Conservation (phyloP, 1,140 invertebrate genomes). For the Arion vulgaris region DNA sequence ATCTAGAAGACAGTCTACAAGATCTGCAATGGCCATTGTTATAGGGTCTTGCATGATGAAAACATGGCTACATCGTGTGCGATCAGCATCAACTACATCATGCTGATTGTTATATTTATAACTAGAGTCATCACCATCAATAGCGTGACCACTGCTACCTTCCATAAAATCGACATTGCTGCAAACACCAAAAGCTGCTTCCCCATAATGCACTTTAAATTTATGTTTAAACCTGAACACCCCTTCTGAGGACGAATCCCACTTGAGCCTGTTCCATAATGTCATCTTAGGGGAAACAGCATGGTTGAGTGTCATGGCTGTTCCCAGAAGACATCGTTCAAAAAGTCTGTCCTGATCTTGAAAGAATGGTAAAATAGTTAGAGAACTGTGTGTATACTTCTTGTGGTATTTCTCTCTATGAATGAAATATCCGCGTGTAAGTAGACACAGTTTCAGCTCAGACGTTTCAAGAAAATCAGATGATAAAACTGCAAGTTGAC, state of each 20-base stretch:
- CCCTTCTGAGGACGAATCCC: conserved; percentile 3
- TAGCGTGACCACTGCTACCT: not conserved
- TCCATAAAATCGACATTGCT: not conserved
- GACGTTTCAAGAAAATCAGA: no score
- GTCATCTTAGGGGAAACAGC: conserved; percentile 25
- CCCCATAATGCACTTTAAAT: conserved; percentile 20
- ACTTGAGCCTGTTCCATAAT: not conserved
- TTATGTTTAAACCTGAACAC: conserved; percentile 15
- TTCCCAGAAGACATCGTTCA: not conserved
- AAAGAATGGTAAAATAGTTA: not conserved
- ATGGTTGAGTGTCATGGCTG: not conserved
- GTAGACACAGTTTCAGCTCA: conserved; percentile 1
- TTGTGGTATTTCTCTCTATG: conserved; percentile 7
- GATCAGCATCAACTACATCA: not conserved
- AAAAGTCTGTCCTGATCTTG: conserved; percentile 2
- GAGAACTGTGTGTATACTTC: conserved; percentile 5
- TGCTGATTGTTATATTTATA: no score
- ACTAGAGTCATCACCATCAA: no score
- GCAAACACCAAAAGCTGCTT: not conserved
- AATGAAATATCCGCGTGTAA: conserved; percentile 7
- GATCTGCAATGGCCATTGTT: conserved; percentile 3
- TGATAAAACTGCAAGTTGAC: not conserved
- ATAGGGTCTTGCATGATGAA: conserved; percentile 19
- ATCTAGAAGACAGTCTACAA: not conserved
- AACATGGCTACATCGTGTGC: not conserved